These are phyloP conservation scores for Sweltsa coloradensis DNA, from an alignment of 1,140 invertebrate genomes.

Conservation along the genomic window DNA sequence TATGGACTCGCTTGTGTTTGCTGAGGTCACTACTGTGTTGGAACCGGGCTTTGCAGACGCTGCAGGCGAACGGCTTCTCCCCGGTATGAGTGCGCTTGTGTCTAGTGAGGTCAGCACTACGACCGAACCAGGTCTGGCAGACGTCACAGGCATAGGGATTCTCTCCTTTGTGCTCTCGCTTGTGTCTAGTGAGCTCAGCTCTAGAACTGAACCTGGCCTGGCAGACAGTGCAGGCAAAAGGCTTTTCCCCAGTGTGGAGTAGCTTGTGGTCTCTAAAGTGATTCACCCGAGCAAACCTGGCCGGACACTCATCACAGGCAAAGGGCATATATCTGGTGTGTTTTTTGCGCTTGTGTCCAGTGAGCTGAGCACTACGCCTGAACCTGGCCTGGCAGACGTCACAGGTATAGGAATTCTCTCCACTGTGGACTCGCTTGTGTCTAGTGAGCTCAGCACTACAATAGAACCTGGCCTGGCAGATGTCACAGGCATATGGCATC, in stretches of 20 bases:
- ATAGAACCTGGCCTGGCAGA: conserved; percentile 27
- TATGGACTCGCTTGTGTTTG: conserved; percentile 33
- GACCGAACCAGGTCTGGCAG: conserved; percentile 25
- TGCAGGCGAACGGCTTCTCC: conserved; percentile 4
- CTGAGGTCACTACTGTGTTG: conserved; percentile 15
- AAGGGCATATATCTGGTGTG: conserved; percentile 52
- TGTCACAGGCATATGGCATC: conserved; percentile 41
- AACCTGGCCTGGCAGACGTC: neutral
- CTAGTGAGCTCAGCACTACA: neutral
- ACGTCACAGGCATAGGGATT: conserved; percentile 42
- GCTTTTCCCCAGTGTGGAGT: conserved; percentile 47
- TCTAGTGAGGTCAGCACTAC: neutral
- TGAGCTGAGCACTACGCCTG: neutral
- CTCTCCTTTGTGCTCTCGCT: conserved; percentile 39
- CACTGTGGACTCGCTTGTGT: conserved; percentile 1
- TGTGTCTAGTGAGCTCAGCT: conserved; percentile 37
- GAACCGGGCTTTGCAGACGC: neutral
- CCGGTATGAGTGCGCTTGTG: conserved; percentile 3
- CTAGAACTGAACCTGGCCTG: conserved; percentile 34
- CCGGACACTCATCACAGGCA: conserved; percentile 31
- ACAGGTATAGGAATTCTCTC: conserved; percentile 5
- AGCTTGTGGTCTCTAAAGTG: conserved; percentile 44
- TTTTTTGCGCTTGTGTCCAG: too few species aligned
- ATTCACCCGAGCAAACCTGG: conserved; percentile 41
- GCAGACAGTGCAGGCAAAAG: conserved; percentile 39